Conservation (phyloP, 2,113 vertebrate genomes). For the Neotoma lepida region DNA sequence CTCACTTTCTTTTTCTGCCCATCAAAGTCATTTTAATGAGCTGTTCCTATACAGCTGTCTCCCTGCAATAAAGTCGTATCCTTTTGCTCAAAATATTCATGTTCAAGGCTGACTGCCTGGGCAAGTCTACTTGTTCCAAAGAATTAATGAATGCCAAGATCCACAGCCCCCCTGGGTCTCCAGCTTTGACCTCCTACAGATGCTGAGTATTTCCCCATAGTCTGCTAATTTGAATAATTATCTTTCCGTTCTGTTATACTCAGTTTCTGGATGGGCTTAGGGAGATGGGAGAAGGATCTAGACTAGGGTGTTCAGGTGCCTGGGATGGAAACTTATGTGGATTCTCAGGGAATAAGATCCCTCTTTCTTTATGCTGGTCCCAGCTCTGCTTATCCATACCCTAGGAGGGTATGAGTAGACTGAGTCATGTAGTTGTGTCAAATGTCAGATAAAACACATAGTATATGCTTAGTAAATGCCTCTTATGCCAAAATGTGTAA, state of each 20-base stretch:
- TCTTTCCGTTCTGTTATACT: background rate
- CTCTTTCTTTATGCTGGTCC: background rate
- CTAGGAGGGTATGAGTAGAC: background rate
- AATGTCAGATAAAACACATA: background rate
- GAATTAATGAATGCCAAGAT: conserved; percentile 18
- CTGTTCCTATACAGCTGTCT: conserved; percentile 63
- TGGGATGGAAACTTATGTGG: background rate
- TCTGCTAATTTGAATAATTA: background rate
- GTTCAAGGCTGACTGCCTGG: background rate
- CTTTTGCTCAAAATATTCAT: conserved; percentile 27
- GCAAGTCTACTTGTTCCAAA: background rate
- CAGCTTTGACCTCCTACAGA: background rate
- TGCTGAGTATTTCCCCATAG: background rate
- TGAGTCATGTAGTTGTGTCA: background rate
- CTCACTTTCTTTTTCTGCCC: conserved; percentile 51
- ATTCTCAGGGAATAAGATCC: accelerated
- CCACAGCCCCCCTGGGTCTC: background rate
- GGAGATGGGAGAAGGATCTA: background rate
- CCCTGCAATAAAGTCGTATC: conserved; percentile 63
- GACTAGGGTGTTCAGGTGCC: no score
- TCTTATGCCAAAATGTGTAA: background rate
- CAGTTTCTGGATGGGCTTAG: background rate
- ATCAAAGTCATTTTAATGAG: conserved; percentile 71
- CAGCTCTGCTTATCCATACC: background rate
- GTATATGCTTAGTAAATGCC: background rate